These are phyloP conservation scores for Neodiprion virginianus DNA, from an alignment of 1,140 invertebrate genomes.

Conservation along the genomic window DNA sequence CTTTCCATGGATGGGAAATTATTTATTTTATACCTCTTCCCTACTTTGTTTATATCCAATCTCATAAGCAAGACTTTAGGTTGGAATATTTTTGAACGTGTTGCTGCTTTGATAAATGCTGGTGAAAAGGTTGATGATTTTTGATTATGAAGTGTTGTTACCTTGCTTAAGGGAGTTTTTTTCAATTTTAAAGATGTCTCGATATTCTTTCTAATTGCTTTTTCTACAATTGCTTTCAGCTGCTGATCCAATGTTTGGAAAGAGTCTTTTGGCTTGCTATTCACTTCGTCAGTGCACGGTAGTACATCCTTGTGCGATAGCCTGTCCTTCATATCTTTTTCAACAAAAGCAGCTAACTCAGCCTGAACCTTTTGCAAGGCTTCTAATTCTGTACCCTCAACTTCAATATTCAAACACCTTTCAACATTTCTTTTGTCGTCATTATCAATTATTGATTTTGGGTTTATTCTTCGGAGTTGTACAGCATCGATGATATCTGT, in stretches of 20 bases:
- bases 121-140: constrained; percentile 30
- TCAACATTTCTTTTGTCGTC: constrained; percentile 43
- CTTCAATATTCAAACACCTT: constrained; percentile 54
- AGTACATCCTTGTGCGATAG: constrained; percentile 21
- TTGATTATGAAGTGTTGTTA: neutral
- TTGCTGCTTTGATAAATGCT: constrained; percentile 41
- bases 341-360: constrained; percentile 47
- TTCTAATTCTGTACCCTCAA: constrained; percentile 49
- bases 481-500: constrained; percentile 56
- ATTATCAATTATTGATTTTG: constrained; percentile 25
- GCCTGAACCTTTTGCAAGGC: constrained; percentile 47
- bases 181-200: constrained; percentile 37
- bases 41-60: constrained; percentile 38
- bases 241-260: constrained; percentile 45
- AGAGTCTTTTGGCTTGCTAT: constrained; percentile 31
- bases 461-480: constrained; percentile 47
- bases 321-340: constrained; percentile 47
- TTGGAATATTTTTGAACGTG: constrained; percentile 48
- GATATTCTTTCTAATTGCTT: constrained; percentile 51
- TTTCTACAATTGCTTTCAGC: constrained; percentile 52
- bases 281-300: neutral
- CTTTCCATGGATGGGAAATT: constrained; percentile 28
- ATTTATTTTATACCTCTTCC: constrained; percentile 34
- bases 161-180: neutral
- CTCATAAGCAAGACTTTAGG: constrained; percentile 47